Evolutionary conservation across 1,140 invertebrate genomes (phyloP).

Genomic region (Diorhabda elongata): DNA sequence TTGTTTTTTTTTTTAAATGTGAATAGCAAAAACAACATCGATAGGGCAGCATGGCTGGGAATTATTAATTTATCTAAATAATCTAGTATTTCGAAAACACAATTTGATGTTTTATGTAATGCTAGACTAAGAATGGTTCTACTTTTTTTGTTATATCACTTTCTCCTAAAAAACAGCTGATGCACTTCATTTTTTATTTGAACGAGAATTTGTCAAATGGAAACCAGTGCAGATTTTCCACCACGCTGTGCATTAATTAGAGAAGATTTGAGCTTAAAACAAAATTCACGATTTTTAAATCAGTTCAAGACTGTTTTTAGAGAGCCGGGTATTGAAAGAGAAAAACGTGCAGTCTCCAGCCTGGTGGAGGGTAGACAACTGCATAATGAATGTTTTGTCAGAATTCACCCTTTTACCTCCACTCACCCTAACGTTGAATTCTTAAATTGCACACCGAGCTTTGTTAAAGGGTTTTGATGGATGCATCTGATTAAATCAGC

Average conservation of each 20-base stretch:
- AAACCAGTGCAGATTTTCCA: neutral
- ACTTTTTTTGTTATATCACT: too few relatives aligned
- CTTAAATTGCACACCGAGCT: neutral
- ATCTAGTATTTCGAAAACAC: too few relatives aligned
- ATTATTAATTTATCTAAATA: too few relatives aligned
- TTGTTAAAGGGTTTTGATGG: neutral
- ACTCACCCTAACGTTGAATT: neutral
- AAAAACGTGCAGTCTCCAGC: neutral
- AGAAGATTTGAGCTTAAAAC: neutral
- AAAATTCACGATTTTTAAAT: slow-evolving; percentile 1
- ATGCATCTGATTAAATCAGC: neutral
- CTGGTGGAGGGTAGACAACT: neutral
- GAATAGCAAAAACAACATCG: too few relatives aligned
- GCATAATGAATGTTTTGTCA: slow-evolving; percentile 2
- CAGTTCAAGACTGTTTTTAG: neutral
- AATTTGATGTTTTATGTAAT: too few relatives aligned
- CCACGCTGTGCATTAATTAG: neutral
- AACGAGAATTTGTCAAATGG: neutral
- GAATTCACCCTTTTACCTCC: neutral
- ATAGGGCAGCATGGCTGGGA: too few relatives aligned
- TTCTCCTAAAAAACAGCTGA: too few relatives aligned
- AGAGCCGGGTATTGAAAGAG: neutral
- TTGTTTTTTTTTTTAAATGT: too few relatives aligned
- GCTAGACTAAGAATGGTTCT: too few relatives aligned
- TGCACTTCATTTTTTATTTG: neutral